These are phyloP conservation scores for Taeniopygia guttata DNA, from an alignment of 2,797 vertebrate genomes.

Conservation along the genomic window DNA sequence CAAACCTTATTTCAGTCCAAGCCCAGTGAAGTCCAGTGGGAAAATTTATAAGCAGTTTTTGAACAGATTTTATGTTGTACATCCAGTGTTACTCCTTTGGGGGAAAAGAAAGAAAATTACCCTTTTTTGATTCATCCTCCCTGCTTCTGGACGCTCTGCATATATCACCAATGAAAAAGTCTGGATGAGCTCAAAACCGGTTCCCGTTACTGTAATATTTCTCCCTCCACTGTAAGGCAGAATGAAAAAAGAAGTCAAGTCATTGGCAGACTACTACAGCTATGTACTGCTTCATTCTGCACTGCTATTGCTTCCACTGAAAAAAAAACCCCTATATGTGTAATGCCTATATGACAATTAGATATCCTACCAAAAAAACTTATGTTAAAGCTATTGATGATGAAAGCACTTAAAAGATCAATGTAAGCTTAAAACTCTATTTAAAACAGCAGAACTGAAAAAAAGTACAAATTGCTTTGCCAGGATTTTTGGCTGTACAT, in stretches of 20 bases:
- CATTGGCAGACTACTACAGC: background rate
- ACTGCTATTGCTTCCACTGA: background rate
- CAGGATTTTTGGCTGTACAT: background rate
- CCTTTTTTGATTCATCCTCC: conserved; percentile 32
- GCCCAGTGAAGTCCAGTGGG: background rate
- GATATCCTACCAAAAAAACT: background rate
- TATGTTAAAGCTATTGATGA: background rate
- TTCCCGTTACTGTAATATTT: conserved; percentile 86
- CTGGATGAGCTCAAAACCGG: conserved; percentile 85
- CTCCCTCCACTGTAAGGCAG: conserved; percentile 87
- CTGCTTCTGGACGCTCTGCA: conserved; percentile 68
- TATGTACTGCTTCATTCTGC: background rate
- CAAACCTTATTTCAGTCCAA: background rate
- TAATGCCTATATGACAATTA: background rate
- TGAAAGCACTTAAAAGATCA: background rate
- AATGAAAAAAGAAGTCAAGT: conserved; percentile 17
- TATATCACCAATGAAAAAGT: conserved; percentile 76
- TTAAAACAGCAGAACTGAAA: background rate
- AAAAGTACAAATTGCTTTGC: background rate
- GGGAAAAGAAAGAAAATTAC: conserved; percentile 28
- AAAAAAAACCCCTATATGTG: background rate
- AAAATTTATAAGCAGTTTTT: background rate
- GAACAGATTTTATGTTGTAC: background rate
- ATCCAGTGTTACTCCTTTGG: background rate
- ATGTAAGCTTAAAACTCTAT: background rate